phyloP scores from a whole-genome alignment of 2,888 invertebrate genomes.

The Watsonalla cultraria region DNA sequence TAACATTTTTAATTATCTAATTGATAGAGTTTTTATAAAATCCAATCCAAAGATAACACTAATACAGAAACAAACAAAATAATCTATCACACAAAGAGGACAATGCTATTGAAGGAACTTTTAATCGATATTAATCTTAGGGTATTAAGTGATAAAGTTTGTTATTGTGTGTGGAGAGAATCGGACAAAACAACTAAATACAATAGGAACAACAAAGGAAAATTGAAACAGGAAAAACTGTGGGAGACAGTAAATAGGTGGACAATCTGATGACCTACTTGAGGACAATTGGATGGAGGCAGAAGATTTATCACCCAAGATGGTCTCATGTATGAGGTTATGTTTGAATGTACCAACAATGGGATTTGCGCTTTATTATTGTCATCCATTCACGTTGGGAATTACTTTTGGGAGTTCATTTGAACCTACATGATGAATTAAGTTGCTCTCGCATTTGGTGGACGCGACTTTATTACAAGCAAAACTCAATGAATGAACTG shows the following conservation, averaged over 20 bases:
- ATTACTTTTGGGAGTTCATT: background rate
- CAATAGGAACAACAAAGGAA: constrained; percentile 62
- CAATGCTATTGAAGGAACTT: background rate
- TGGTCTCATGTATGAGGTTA: constrained; percentile 31
- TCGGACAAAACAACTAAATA: constrained; percentile 59
- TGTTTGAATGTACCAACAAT: constrained; percentile 36
- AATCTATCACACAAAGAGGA: background rate
- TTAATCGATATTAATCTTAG: constrained; percentile 1
- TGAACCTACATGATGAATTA: background rate
- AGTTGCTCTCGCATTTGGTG: too few species aligned
- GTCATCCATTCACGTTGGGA: background rate
- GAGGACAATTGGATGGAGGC: constrained; percentile 63
- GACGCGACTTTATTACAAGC: too few species aligned
- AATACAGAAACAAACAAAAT: background rate
- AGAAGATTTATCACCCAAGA: constrained; percentile 57
- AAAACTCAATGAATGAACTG: too few species aligned
- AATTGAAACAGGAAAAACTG: constrained; percentile 66
- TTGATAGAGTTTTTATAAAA: too few species aligned
- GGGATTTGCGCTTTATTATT: constrained; percentile 20
- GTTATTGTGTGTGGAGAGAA: constrained; percentile 32
- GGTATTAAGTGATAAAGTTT: constrained; percentile 13
- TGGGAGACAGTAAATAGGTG: constrained; percentile 59
- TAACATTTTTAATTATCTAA: too few species aligned
- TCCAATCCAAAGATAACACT: background rate
- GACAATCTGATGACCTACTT: constrained; percentile 71